Evolutionary conservation across 1,140 invertebrate genomes (phyloP), one percentile per base, ranked within the genome.

Genomic region (Oppia nitens): DNA sequence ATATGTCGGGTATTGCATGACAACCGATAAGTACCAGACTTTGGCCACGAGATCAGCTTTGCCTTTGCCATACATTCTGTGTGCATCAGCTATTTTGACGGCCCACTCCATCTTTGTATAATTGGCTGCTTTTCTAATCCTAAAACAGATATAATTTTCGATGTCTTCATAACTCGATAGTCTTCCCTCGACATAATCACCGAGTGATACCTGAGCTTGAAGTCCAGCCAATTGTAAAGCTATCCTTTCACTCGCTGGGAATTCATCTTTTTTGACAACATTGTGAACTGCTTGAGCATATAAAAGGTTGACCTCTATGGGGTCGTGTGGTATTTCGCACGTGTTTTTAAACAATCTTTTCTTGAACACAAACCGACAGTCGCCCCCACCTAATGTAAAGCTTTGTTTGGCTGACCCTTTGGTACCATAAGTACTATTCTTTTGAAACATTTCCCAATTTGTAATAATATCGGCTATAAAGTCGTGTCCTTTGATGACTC

Each of bases 1-100:
- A 68, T 95, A 95, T 0, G 95, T 75, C 0, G 91, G 88, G 71
- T 93, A 96, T 72, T 96, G 91, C 87, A 94, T 95, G 1, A 96
- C 91, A 68, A 90, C 93, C 0, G 89, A 91, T 50, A 96, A 73
- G 70, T 95, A 95, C 64, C 94, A 78, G 9, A 92, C 88, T 73
- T 94, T 94, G 1, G 89, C 87, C 2, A 90, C 87, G 26, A 94
- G 70, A 68, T 93, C 88, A 4, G 85, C 82, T 64, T 92, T 83
- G 0, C 87, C 88, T 2, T 83, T 83, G 28, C 91, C 91, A 68
- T 94, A 95, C 69, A 89, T 82, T 78, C 67, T 69, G 59, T 74
- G 73, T 27, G 72, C 71, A 53, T 69, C 66, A 23, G 70, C 66
- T 25, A 73, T 67, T 50, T 71, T 70, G 66, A 69, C 70, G 65